Base-by-base conservation (phyloP, 2,797 vertebrate genomes). In the Rhynchonycteris naso region DNA sequence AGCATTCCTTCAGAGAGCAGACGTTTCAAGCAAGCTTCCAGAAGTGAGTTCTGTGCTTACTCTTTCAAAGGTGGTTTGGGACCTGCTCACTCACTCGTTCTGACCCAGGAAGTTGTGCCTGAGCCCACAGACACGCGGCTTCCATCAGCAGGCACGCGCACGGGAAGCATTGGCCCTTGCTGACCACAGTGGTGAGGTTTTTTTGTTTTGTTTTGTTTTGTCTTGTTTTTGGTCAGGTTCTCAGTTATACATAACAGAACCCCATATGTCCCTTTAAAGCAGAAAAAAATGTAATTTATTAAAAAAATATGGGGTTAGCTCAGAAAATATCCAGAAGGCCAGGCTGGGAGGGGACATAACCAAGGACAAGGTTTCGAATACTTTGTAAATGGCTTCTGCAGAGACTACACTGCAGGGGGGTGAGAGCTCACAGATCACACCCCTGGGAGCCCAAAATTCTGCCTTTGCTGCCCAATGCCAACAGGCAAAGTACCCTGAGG, bases 251-350 rank as follows among this genome's bases (percentile, higher is more conserved):
- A n/a, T 2, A 21, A 50, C 43, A 84, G 66, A 78, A 90, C 10
- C 1, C 26, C 26, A 24, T 81, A 56, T 35, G 5, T n/a, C 47
- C 21, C 18, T 33, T 56, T 61, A 68, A 79, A 38, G 21, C 30
- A 66, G 30, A 66, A 84, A 81, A 58, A 26, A 10, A 35, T 6
- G 43, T 43, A 43, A 88, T 30, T 16, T 54, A 81, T 91, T 88
- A 50, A 74, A 90, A 90, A 33, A 16, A 74, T 38, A 14, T 2
- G 43, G 26, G 10, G 9, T 30, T 30, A 61, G n/a, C 79, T 82
- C 65, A 59, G 82, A 75, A 91, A 84, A 79, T 61, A 63, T 78
- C 63, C 38, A 66, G 21, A 71, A 79, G 24, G 63, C n/a, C 66
- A 56, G 76, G 35, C 2, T 11, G 81, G 28, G 52, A 26, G 54